Conservation (phyloP, 2,888 invertebrate species). For the Tiliacea citrago region DNA sequence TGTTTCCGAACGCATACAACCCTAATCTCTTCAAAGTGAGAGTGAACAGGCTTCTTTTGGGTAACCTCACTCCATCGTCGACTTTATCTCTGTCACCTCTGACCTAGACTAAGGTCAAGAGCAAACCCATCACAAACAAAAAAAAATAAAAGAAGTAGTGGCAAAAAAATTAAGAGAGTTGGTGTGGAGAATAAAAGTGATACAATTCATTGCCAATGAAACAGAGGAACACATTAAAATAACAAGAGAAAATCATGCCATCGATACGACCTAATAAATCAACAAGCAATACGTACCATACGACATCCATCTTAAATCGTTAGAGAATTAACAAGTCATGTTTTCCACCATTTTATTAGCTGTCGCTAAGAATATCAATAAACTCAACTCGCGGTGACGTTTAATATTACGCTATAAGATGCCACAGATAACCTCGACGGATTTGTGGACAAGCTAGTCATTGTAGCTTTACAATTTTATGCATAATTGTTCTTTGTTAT, state of each 20-base stretch:
- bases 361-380: slow-evolving; percentile 68
- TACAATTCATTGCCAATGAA: neutral
- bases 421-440: slow-evolving; percentile 71
- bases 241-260: neutral
- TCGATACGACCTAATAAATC: slow-evolving; percentile 16
- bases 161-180: neutral
- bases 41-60: too few relatives aligned
- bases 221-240: too few relatives aligned
- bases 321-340: slow-evolving; percentile 59
- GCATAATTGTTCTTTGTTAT: slow-evolving; percentile 51
- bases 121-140: too few relatives aligned
- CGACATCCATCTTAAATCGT: slow-evolving; percentile 47
- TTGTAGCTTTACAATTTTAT: slow-evolving; percentile 39
- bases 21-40: too few relatives aligned
- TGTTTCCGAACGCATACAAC: too few relatives aligned
- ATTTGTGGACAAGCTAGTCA: slow-evolving; percentile 69
- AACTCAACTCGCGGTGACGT: slow-evolving; percentile 66
- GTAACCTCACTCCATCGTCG: too few relatives aligned
- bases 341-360: slow-evolving; percentile 62
- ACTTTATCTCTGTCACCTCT: too few relatives aligned
- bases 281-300: neutral
- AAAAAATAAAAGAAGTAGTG: too few relatives aligned
- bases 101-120: too few relatives aligned
- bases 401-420: slow-evolving; percentile 76
- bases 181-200: too few relatives aligned